Conservation (phyloP, 2,888 invertebrate species). For the Coremacera marginata region DNA sequence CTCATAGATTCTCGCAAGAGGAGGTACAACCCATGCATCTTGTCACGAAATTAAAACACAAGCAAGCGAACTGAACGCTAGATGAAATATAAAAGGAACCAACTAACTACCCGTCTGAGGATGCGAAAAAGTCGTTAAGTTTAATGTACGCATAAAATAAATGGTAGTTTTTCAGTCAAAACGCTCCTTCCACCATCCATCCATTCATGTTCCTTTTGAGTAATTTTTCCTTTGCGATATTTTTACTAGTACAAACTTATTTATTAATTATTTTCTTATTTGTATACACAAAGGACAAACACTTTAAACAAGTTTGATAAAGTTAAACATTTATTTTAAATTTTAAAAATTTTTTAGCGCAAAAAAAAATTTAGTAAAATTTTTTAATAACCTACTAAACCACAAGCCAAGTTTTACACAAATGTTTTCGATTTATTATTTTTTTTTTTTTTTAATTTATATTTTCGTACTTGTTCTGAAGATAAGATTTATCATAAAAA, state of each 20-base stretch:
- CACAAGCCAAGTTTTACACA: background rate
- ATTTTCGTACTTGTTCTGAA: too few species aligned
- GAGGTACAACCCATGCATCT: slow-evolving; percentile 31
- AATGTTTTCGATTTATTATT: too few species aligned
- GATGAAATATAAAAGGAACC: slow-evolving; percentile 6
- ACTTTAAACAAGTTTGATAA: background rate
- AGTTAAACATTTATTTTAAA: too few species aligned
- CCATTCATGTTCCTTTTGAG: background rate
- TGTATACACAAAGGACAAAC: background rate
- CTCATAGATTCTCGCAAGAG: slow-evolving; percentile 29
- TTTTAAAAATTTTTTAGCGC: too few species aligned
- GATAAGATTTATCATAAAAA: too few species aligned
- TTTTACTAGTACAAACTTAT: background rate
- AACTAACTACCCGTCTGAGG: slow-evolving; percentile 18
- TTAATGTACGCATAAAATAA: slow-evolving; percentile 49
- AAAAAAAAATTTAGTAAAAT: background rate
- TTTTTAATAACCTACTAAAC: background rate
- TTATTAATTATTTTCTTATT: slow-evolving; percentile 11
- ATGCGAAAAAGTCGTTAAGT: slow-evolving; percentile 44
- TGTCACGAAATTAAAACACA: slow-evolving; percentile 40
- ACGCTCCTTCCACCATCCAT: background rate
- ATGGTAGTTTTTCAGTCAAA: slow-evolving; percentile 12
- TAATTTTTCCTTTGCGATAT: background rate
- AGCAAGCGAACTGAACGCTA: slow-evolving; percentile 4
- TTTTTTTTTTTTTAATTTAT: too few species aligned